These are phyloP conservation scores for Apocrypta bakeri DNA, from an alignment of 1,140 invertebrate species.

Conservation along the genomic window DNA sequence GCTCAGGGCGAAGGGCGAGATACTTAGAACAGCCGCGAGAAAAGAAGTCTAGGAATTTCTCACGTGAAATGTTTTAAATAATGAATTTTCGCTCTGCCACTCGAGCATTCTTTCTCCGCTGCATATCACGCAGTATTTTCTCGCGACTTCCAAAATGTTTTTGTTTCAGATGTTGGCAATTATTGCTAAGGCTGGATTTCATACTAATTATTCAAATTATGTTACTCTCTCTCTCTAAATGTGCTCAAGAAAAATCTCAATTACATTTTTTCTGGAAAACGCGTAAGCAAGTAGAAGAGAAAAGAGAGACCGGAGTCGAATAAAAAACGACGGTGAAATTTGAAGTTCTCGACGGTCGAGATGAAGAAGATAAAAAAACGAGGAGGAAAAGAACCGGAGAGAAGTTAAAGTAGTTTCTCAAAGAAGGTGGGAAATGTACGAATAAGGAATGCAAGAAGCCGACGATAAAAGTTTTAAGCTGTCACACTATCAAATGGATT, in stretches of 20 bases:
- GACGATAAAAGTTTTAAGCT: conserved; percentile 12
- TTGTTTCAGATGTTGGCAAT: too few relatives aligned
- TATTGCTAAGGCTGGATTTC: too few relatives aligned
- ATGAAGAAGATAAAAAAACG: background rate
- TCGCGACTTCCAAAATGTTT: too few relatives aligned
- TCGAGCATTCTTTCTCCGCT: too few relatives aligned
- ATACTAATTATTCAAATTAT: background rate
- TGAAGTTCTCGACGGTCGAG: background rate
- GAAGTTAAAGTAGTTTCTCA: conserved; percentile 20
- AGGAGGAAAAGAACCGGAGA: background rate
- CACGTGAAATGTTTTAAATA: background rate
- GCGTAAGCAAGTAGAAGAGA: background rate
- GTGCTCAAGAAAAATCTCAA: background rate
- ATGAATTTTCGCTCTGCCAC: background rate
- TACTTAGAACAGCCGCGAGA: background rate
- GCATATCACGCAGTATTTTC: too few relatives aligned
- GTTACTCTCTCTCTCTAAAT: background rate
- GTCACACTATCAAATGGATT: background rate
- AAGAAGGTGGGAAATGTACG: background rate
- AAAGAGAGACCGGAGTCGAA: background rate
- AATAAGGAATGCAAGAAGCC: background rate
- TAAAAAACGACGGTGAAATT: background rate
- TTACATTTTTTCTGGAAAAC: background rate
- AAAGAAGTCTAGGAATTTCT: background rate
- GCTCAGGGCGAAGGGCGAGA: background rate